These are phyloP conservation scores for Rhombomys opimus DNA, from an alignment of 2,113 vertebrate genomes.

Conservation along the genomic window DNA sequence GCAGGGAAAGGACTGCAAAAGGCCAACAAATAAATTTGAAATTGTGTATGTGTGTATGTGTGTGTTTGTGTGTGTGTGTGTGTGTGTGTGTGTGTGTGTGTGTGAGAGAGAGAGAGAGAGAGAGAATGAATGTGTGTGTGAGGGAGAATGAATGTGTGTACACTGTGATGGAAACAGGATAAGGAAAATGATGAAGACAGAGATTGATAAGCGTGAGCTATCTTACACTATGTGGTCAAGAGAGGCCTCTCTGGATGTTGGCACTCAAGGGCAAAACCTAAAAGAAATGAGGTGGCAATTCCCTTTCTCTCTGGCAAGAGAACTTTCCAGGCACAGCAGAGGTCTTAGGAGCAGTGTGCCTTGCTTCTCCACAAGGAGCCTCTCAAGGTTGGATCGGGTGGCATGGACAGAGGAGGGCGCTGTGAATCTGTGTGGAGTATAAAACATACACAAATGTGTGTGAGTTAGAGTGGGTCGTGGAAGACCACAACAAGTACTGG, in stretches of 20 bases:
- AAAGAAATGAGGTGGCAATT: not conserved
- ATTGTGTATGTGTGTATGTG: not conserved
- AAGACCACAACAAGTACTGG: too few species aligned
- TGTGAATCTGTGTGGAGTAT: not conserved
- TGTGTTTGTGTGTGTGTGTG: not conserved
- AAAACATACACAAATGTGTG: too few species aligned
- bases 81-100: too few species aligned
- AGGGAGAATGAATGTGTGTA: not conserved
- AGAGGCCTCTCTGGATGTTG: not conserved
- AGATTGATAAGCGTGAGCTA: not conserved
- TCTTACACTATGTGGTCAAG: not conserved
- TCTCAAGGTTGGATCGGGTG: not conserved
- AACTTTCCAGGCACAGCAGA: not conserved
- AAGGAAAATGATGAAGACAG: not conserved
- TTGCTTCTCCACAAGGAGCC: too few species aligned
- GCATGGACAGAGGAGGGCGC: not conserved
- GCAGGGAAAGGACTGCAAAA: not conserved
- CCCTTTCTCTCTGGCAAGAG: not conserved
- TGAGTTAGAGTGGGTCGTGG: fast-evolving
- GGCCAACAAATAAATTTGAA: not conserved
- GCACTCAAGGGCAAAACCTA: not conserved
- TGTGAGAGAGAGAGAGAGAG: too few species aligned
- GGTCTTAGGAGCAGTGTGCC: not conserved
- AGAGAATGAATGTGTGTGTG: too few species aligned
- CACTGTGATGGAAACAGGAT: not conserved